Evolutionary conservation across 92 coral and sea anemone species (phyloP).

Genomic region (Umimayanthus kanabou): DNA sequence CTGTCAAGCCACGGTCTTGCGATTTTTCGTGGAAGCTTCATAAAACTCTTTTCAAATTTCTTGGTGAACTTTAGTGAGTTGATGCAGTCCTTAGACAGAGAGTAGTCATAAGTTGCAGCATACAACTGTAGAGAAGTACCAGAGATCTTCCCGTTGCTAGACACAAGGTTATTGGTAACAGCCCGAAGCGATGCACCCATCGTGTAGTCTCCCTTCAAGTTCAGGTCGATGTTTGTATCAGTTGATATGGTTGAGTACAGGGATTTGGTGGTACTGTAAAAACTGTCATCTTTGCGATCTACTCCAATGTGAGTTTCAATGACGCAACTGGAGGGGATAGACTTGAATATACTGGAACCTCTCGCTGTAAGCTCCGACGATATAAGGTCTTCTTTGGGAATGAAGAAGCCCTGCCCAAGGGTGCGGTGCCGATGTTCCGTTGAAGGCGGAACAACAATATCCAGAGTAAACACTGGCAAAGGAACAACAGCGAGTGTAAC

Average conservation of each 20-base stretch:
- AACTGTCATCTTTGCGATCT: background rate
- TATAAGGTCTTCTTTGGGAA: constrained; percentile 3
- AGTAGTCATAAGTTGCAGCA: background rate
- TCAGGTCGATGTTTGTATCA: background rate
- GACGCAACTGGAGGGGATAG: background rate
- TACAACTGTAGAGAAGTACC: constrained; percentile 1
- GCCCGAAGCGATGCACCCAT: constrained; percentile 24
- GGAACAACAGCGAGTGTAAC: background rate
- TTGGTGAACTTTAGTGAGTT: background rate
- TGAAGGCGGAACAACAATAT: background rate
- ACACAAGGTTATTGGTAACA: background rate
- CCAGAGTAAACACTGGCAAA: background rate
- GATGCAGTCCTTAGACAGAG: constrained; percentile 22
- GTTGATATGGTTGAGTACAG: constrained; percentile 8
- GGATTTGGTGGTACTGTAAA: background rate
- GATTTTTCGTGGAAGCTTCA: background rate
- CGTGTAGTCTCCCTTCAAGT: constrained; percentile 7
- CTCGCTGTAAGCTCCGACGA: background rate
- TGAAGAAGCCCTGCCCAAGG: constrained; percentile 30
- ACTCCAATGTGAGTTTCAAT: background rate
- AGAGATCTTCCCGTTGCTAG: background rate
- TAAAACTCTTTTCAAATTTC: background rate
- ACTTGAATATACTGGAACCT: constrained; percentile 1
- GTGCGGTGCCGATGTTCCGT: background rate
- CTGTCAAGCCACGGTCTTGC: background rate